phyloP scores from a whole-genome alignment of 2,888 invertebrate genomes.

The Laspeyria flexula region DNA sequence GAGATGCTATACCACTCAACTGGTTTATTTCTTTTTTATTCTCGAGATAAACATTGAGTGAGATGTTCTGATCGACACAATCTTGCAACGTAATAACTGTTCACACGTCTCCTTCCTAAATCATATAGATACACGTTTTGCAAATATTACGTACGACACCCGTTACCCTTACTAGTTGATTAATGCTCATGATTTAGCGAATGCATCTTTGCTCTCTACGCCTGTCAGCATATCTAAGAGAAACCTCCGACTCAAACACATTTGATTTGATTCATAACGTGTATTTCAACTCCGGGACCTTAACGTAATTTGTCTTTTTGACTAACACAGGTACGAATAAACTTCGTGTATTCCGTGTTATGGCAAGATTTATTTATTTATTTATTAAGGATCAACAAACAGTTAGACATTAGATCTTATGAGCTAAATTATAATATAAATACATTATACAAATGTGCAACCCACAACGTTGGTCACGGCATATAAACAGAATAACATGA shows the following conservation, averaged over 20 bases:
- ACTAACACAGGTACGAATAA: too few species aligned
- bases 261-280: constrained; percentile 33
- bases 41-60: constrained; percentile 47
- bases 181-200: constrained; percentile 65
- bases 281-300: constrained; percentile 28
- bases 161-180: constrained; percentile 57
- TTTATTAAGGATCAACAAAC: too few species aligned
- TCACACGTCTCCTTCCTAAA: constrained; percentile 27
- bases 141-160: constrained; percentile 32
- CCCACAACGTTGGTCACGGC: too few species aligned
- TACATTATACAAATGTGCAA: too few species aligned
- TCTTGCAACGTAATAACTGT: constrained; percentile 39
- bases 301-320: constrained; percentile 30
- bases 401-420: too few species aligned
- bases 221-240: constrained; percentile 46
- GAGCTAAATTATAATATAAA: too few species aligned
- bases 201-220: constrained; percentile 48
- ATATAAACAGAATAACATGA: too few species aligned
- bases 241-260: constrained; percentile 34
- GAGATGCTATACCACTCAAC: constrained; percentile 60
- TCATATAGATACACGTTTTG: constrained; percentile 26
- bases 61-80: constrained; percentile 54
- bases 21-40: constrained; percentile 45
- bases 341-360: background rate
- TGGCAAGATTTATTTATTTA: too few species aligned